Percentiles rank a stretch among this genome's conserved stretches.
phyloP scores from a whole-genome alignment of 2,113 vertebrate genomes.

The Pituophis catenifer region DNA sequence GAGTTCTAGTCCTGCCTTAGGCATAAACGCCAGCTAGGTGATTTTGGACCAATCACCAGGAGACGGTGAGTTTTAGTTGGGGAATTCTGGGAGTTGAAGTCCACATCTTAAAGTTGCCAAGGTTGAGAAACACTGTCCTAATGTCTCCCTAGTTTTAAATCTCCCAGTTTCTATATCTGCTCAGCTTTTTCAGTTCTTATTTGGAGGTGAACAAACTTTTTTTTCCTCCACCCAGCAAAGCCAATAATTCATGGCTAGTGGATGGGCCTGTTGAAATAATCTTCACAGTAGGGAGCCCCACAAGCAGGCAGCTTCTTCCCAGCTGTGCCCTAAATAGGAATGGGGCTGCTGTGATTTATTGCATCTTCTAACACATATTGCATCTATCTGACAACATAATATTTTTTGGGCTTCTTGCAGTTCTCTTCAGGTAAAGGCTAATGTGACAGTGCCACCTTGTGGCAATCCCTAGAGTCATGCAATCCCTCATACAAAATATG shows the following conservation, averaged over 20 bases:
- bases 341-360: not conserved
- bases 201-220: not conserved
- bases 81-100: not conserved
- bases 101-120: not conserved
- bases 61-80: not conserved
- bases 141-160: not conserved
- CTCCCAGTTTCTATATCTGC: not conserved
- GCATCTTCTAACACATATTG: not conserved
- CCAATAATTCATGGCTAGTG: not conserved
- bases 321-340: not conserved
- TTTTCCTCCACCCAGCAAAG: not conserved
- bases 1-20: not conserved
- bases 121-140: not conserved
- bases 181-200: not conserved
- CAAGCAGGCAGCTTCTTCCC: not conserved
- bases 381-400: not conserved
- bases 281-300: not conserved
- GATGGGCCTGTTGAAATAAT: not conserved
- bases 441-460: not conserved
- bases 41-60: not conserved
- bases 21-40: not conserved
- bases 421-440: not conserved
- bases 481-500: not conserved
- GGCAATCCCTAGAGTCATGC: not conserved
- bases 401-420: not conserved